Evolutionary conservation across 2,888 invertebrate species (phyloP), one percentile per base, ranked within the genome.

Genomic region (Cantharis lateralis): DNA sequence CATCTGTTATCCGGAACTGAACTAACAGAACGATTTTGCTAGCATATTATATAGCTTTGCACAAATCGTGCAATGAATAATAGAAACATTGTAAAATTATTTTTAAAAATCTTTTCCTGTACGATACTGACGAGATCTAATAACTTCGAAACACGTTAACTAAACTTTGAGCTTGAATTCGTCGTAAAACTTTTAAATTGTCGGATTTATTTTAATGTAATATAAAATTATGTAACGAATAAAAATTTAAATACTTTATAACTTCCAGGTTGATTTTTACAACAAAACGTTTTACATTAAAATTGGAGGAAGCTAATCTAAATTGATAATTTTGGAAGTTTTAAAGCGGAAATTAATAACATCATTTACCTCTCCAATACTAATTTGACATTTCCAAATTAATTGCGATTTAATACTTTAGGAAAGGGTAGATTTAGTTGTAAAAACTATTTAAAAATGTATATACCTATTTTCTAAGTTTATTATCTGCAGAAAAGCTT

Each of bases 331-430:
- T 63, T 71, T 28, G 24, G 63, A 15, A 72, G 32, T 72, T 72
- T 48, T 68, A 68, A 71, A 71, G 61, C 75, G 71, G 71, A 75
- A 75, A 75, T 75, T 75, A 75, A 75, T 71, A 71, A 69, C 70
- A 71, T 62, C 48, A 63, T 20, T 61, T 66, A 71, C 70, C 71
- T 75, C 62, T 62, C 26, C 28, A 62, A 68, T 71, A 62, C 48
- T 75, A 64, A 75, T 75, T 71, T 71, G 75, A 48, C 48, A 13
- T 48, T 48, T 48, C 48, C n/a, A 48, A 48, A 48, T 48, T 48
- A 48, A 48, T 48, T 48, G 48, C 48, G 3, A 48, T 48, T 48
- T 48, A 48, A 48, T 48, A 48, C n/a, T 7, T n/a, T n/a, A n/a
- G 48, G 48, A 48, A 13, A 48, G 48, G 48, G n/a, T 48, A 48